These are phyloP conservation scores for Odontocerum albicorne DNA, from an alignment of 2,888 invertebrate species.

Conservation along the genomic window DNA sequence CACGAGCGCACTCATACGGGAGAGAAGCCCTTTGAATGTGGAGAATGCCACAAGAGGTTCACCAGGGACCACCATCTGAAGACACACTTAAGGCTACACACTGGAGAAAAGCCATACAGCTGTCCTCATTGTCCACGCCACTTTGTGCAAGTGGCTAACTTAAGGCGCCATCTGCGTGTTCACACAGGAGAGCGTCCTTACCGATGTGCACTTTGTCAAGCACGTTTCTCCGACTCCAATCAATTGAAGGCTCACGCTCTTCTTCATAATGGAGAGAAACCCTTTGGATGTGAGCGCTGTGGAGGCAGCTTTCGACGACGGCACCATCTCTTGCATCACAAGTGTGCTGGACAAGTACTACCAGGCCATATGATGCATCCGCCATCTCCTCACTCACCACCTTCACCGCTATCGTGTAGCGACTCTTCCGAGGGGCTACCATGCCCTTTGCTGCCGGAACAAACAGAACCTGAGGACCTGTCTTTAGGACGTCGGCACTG, in stretches of 20 bases:
- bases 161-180: conserved; percentile 84
- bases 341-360: conserved; percentile 59
- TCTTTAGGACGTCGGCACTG: conserved; percentile 66
- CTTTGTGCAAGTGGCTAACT: conserved; percentile 92
- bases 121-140: conserved; percentile 90
- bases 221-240: conserved; percentile 89
- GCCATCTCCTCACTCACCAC: conserved; percentile 46
- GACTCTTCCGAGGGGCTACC: conserved; percentile 43
- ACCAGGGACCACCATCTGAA: conserved; percentile 92
- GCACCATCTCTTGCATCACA: conserved; percentile 84
- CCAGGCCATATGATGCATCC: conserved; percentile 47
- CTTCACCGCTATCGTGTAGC: conserved; percentile 49
- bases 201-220: conserved; percentile 81
- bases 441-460: conserved; percentile 63
- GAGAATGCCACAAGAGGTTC: conserved; percentile 89
- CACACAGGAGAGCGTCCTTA: conserved; percentile 93
- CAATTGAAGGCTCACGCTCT: conserved; percentile 88
- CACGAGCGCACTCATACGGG: conserved; percentile 94
- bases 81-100: conserved; percentile 90
- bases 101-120: conserved; percentile 91
- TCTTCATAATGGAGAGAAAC: conserved; percentile 89
- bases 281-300: conserved; percentile 80
- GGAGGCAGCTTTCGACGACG: conserved; percentile 79
- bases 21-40: conserved; percentile 92
- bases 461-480: conserved; percentile 90